phyloP scores from a whole-genome alignment of 2,113 vertebrate species.

The Thamnaconus septentrionalis region DNA sequence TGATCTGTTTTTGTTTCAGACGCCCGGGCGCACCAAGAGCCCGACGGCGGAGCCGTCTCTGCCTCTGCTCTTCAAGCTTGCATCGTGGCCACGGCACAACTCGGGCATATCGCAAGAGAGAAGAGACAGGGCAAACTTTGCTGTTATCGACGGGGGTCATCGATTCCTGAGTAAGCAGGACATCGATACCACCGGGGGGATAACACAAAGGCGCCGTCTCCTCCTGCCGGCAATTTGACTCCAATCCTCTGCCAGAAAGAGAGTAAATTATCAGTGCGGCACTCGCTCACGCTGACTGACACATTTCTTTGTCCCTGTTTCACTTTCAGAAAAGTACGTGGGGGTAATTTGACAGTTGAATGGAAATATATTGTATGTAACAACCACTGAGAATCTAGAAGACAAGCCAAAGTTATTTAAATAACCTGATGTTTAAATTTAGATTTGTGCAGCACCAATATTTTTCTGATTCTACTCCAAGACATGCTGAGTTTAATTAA shows the following conservation, averaged over 20 bases:
- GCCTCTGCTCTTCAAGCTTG: conserved; percentile 75
- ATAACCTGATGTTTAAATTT: neutral
- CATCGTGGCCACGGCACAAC: conserved; percentile 86
- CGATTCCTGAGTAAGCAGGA: conserved; percentile 67
- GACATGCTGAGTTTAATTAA: neutral
- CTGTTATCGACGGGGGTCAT: conserved; percentile 52
- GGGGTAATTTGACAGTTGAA: conserved; percentile 58
- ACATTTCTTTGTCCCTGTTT: conserved; percentile 68
- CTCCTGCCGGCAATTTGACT: conserved; percentile 44
- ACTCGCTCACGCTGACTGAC: conserved; percentile 57
- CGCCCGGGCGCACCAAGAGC: conserved; percentile 27
- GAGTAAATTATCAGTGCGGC: conserved; percentile 46
- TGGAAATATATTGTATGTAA: conserved; percentile 70
- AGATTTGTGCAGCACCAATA: neutral
- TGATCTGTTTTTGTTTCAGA: conserved; percentile 38
- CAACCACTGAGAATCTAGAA: conserved; percentile 48
- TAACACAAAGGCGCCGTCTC: conserved; percentile 51
- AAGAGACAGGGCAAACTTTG: conserved; percentile 51
- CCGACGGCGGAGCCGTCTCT: conserved; percentile 45
- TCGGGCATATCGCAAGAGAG: conserved; percentile 67
- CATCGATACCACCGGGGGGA: conserved; percentile 50
- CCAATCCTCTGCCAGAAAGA: conserved; percentile 35
- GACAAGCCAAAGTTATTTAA: too few species aligned
- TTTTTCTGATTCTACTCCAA: neutral
- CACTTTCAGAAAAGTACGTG: conserved; percentile 64